Conservation (phyloP, 2,113 vertebrate species). For the Ceratotherium simum region DNA sequence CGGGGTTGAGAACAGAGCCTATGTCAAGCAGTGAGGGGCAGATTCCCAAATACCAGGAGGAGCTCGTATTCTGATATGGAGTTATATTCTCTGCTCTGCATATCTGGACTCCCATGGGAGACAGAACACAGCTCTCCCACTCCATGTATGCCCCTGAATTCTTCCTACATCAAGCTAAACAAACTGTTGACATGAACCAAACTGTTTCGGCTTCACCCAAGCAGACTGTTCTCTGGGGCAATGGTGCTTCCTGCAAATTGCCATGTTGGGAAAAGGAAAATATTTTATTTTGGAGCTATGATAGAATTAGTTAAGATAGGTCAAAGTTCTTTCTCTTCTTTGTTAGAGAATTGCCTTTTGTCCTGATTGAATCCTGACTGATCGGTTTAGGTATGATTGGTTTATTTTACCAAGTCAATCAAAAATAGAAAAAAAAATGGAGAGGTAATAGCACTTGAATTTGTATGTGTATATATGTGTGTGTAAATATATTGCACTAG, state of each 20-base stretch:
- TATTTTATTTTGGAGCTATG: conserved; percentile 49
- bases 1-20: conserved; percentile 26
- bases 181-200: conserved; percentile 22
- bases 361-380: neutral
- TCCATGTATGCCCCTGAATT: conserved; percentile 52
- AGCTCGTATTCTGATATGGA: neutral
- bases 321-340: neutral
- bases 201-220: conserved; percentile 40
- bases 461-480: neutral
- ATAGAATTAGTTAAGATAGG: conserved; percentile 24
- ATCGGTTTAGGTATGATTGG: neutral
- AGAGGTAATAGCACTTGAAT: neutral
- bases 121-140: neutral
- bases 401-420: neutral
- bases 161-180: conserved; percentile 30
- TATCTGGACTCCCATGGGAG: conserved; percentile 60
- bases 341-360: neutral
- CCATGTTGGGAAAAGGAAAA: conserved; percentile 56
- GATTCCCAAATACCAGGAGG: conserved; percentile 2
- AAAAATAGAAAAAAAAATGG: neutral
- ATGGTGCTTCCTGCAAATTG: neutral
- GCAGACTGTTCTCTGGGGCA: neutral
- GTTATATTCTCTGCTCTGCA: neutral
- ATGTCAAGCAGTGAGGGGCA: neutral
- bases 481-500: neutral